Base-by-base conservation (phyloP, 2,888 invertebrate species). In the Synanthedon tipuliformis region DNA sequence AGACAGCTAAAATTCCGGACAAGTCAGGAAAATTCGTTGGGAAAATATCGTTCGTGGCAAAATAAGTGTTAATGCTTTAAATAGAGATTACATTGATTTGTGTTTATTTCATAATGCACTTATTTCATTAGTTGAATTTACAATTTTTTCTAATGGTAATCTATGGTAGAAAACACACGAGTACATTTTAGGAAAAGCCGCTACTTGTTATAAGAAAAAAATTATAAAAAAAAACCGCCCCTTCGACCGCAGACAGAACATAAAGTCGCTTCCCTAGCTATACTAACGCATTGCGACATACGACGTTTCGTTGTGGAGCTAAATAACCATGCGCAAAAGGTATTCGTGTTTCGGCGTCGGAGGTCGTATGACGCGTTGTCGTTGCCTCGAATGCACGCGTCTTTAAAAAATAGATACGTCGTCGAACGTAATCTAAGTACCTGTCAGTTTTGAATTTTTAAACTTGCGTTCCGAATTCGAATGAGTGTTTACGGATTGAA, bases 271-370 rank as follows among this genome's bases (percentile, higher is more conserved):
- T 78, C 78, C 10, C 8, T 61, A 62, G 67, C 68, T 67, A 63
- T 66, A 69, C 68, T 79, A 84, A 82, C 84, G 86, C 86, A 86
- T 61, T 86, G 86, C 85, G 86, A 79, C 84, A 76, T 85, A 85
- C 73, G 82, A 61, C 81, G 71, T 82, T 84, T 81, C 64, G 74
- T 65, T 61, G 60, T 65, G 64, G 56, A 57, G 56, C 60, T 56
- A 60, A 58, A 61, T 62, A 69, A 70, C 78, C 84, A 84, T 85
- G 86, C 86, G 86, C 86, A 86, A 74, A 81, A 74, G 78, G 78
- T 81, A 85, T 77, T 82, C 81, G 73, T 70, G 67, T 55, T 54
- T 52, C 52, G 60, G 64, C 64, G 53, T 58, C 58, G 56, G 58
- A 41, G 27, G 54, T 53, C 58, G 55, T 15, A 57, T 60, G 58